Base-by-base conservation (phyloP, 2,797 vertebrate genomes). In the Prionace glauca region DNA sequence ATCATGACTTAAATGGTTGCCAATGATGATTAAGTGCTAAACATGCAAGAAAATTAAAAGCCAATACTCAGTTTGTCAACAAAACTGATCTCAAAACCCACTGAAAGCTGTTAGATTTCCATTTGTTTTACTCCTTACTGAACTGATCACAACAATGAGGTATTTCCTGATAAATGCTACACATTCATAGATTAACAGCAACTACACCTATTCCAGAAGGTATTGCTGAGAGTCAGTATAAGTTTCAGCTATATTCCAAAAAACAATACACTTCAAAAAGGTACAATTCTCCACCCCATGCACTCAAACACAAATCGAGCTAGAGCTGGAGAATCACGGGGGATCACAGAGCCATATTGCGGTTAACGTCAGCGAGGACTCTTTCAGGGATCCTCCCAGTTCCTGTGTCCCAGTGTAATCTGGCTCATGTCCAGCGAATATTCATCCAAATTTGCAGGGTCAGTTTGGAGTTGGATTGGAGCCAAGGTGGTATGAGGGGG, bases 1-100 rank as follows among this genome's bases (percentile, higher is more conserved):
- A 72, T 72, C 92, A 16, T 94, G 71, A 94, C 92, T 94, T 94
- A 94, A 16, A 72, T 41, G 92, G 20, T 50, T 94, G 67, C 24
- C 24, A 20, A 94, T 94, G 92, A 72, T 72, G 92, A 50, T 26
- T 71, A 71, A 94, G 41, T 72, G 92, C 72, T 94, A 67, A 69
- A 94, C 92, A 94, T 69, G 67, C 16, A 71, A 45, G 67, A 45
- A 94, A 94, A 94, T 94, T 71, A 94, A 72, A 94, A 94, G 65
- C 24, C 92, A 29, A 24, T 94, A 36, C 36, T 94, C 36, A 71
- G 92, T 45, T 94, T 94, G 92, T 94, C 67, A 71, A 36, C 36
- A 94, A 67, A 71, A 72, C 22, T 50, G 10, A 72, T 69, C 92
- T 94, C 92, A 29, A 71, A 72, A 45, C 67, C 65, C 36, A 94